Conservation (phyloP, 2,797 vertebrate genomes). For the Neomorphus geoffroyi region DNA sequence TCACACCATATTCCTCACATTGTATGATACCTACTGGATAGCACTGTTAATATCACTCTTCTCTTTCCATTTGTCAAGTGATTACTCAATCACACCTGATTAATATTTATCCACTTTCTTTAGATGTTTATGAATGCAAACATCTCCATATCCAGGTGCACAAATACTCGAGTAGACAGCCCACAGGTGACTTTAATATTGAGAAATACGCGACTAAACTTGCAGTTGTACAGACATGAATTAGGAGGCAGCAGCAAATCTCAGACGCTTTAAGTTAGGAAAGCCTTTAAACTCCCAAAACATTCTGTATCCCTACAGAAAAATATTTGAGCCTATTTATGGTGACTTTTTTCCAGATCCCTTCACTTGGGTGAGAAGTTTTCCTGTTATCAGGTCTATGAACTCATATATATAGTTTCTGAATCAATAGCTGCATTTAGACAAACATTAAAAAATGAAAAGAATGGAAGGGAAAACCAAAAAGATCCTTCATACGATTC, state of each 20-base stretch:
- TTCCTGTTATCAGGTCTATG: background rate
- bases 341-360: background rate
- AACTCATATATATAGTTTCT: background rate
- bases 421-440: background rate
- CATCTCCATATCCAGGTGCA: background rate
- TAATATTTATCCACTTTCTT: constrained; percentile 22
- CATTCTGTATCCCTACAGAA: background rate
- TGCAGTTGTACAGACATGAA: background rate
- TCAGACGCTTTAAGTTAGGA: background rate
- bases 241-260: background rate
- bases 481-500: background rate
- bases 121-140: background rate
- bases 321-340: background rate
- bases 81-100: background rate
- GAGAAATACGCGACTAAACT: background rate
- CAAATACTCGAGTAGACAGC: background rate
- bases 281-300: background rate
- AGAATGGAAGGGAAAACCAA: background rate
- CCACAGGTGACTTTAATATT: background rate
- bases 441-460: background rate
- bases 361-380: background rate
- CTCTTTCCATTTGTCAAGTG: background rate
- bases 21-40: background rate
- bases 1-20: background rate
- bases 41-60: background rate